Evolutionary conservation across 2,797 vertebrate genomes (phyloP), one percentile per base, ranked within the genome.

Genomic region (Tadarida brasiliensis): DNA sequence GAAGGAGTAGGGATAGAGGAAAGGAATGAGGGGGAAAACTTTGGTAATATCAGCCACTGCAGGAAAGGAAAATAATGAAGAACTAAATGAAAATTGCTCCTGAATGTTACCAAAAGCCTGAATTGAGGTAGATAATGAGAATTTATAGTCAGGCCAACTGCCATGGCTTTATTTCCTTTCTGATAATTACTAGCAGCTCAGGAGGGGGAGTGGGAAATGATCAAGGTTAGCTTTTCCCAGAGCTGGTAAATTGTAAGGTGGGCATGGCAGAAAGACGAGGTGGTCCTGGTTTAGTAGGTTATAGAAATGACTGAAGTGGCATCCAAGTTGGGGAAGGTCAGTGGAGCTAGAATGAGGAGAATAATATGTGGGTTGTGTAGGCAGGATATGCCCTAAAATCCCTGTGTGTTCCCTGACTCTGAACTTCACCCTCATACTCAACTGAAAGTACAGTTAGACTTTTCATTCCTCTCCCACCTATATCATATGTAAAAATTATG

Each of bases 91-190:
- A 82, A 78, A 91, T 68, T 51, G 68, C 44, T 78, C 30, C 68
- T 47, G 22, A 77, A 59, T 19, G 2, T 12, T n/a, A 11, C 26
- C 56, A 33, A n/a, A 81, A 94, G 39, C 5, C 24, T 24, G 11
- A 28, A 22, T 44, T 84, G 47, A 67, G 33, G 57, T 56, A 78
- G 49, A 76, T 61, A 73, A 92, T 65, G 82, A 81, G 35, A 51
- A 92, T 87, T 92, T 93, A 93, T 84, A 59, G 39, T 39, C 22
- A 28, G 85, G 24, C 56, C 68, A 87, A 59, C 51, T 87, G 51
- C 11, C 2, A 39, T 49, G 44, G 56, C 49, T 94, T 94, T 80
- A 54, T 84, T 95, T 83, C 16, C n/a, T 65, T 90, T 39, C 28
- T 93, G 54, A 35, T 77, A 74, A 86, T 87, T 78, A 26, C 28